Conservation (phyloP, 2,797 vertebrate genomes). For the Potorous gilbertii region DNA sequence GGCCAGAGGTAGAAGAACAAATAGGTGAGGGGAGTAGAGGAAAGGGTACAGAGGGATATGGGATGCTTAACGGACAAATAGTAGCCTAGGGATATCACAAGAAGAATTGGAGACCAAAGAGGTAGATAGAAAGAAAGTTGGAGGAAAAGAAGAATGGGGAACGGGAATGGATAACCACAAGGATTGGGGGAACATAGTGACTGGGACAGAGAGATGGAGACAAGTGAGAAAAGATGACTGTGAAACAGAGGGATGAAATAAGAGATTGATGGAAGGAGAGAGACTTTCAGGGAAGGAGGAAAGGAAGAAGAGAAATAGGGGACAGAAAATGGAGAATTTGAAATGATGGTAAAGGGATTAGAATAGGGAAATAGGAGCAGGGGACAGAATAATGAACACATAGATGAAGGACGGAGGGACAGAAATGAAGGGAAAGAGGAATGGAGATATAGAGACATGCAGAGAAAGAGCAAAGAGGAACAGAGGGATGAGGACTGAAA, state of each 20-base stretch:
- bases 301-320: neutral
- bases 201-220: neutral
- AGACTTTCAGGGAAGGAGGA: neutral
- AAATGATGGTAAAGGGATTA: neutral
- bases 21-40: neutral
- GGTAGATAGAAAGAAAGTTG: neutral
- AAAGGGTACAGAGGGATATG: neutral
- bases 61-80: neutral
- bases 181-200: neutral
- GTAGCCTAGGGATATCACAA: neutral
- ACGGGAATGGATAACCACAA: neutral
- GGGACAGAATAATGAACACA: neutral
- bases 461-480: neutral
- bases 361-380: neutral
- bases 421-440: neutral
- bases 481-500: neutral
- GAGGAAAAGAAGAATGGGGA: neutral
- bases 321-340: neutral
- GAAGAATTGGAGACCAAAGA: neutral
- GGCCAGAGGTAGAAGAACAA: neutral
- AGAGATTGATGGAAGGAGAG: neutral
- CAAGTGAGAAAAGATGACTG: neutral
- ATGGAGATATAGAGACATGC: neutral
- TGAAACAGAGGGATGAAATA: neutral
- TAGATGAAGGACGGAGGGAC: neutral